Evolutionary conservation across 2,113 vertebrate genomes (phyloP).

Genomic region (Clarias magur): DNA sequence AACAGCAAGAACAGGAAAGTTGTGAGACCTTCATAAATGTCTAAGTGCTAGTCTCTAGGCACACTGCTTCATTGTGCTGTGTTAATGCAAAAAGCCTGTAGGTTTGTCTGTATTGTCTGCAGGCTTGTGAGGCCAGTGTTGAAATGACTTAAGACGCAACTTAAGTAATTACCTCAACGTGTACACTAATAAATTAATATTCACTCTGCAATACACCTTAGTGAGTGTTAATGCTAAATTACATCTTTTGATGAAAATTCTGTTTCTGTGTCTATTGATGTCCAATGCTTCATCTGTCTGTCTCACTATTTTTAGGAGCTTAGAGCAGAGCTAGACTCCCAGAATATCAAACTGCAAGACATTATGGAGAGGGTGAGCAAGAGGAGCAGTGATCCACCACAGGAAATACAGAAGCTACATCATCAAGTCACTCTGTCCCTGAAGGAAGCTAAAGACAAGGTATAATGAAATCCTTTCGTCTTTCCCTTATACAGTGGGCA

Average conservation of each 20-base stretch:
- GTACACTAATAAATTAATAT: background rate
- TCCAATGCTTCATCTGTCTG: background rate
- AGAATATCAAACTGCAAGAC: conserved; percentile 70
- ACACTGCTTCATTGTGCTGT: background rate
- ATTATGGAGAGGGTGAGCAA: conserved; percentile 74
- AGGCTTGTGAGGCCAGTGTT: background rate
- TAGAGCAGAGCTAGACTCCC: conserved; percentile 66
- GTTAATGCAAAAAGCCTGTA: background rate
- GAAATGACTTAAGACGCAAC: background rate
- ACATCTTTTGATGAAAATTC: background rate
- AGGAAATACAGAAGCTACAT: conserved; percentile 72
- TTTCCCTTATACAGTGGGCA: background rate
- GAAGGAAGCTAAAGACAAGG: conserved; percentile 81
- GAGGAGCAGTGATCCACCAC: conserved; percentile 75
- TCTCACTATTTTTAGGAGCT: conserved; percentile 72
- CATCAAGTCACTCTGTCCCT: conserved; percentile 74
- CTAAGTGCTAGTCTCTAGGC: background rate
- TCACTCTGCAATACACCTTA: background rate
- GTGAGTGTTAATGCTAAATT: background rate
- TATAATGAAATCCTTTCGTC: conserved; percentile 54
- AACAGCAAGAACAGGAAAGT: background rate
- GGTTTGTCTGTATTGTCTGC: background rate
- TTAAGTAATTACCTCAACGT: background rate
- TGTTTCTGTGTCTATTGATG: background rate
- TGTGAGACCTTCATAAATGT: background rate